These are phyloP conservation scores for Polyodon spathula DNA, from an alignment of 2,113 vertebrate species.

Conservation along the genomic window DNA sequence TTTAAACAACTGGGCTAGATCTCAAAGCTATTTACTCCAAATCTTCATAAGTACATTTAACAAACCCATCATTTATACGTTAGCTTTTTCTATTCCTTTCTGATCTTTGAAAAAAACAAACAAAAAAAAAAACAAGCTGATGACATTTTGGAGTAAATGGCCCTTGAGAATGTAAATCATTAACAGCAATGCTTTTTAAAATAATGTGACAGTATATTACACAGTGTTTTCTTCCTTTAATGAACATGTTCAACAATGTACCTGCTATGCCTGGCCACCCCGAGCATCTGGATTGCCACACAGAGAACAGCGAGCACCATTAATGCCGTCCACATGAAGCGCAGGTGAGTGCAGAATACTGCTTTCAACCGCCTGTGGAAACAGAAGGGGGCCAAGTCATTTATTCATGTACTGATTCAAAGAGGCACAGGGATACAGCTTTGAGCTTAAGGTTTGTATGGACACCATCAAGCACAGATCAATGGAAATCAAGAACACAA, in stretches of 20 bases:
- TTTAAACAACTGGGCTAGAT: neutral
- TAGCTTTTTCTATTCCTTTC: neutral
- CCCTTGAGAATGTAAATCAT: neutral
- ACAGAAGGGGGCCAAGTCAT: constrained; percentile 7
- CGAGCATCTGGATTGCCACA: constrained; percentile 43
- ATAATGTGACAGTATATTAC: neutral
- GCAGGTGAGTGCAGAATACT: constrained; percentile 31
- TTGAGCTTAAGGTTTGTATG: too few relatives aligned
- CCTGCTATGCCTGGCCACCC: constrained; percentile 33
- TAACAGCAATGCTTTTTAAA: neutral
- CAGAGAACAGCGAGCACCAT: constrained; percentile 37
- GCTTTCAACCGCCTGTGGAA: constrained; percentile 34
- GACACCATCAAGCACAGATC: too few relatives aligned
- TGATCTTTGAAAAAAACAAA: neutral
- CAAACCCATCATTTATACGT: neutral
- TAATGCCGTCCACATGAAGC: constrained; percentile 36
- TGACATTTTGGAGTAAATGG: neutral
- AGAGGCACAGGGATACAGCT: too few relatives aligned
- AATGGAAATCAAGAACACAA: too few relatives aligned
- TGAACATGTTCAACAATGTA: constrained; percentile 13
- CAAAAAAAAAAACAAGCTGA: neutral
- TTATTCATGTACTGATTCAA: neutral
- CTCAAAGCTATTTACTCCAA: too few relatives aligned
- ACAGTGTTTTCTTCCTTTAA: neutral
- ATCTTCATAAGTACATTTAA: neutral